Base-by-base conservation (phyloP, 2,113 vertebrate species). In the Salvelinus fontinalis region DNA sequence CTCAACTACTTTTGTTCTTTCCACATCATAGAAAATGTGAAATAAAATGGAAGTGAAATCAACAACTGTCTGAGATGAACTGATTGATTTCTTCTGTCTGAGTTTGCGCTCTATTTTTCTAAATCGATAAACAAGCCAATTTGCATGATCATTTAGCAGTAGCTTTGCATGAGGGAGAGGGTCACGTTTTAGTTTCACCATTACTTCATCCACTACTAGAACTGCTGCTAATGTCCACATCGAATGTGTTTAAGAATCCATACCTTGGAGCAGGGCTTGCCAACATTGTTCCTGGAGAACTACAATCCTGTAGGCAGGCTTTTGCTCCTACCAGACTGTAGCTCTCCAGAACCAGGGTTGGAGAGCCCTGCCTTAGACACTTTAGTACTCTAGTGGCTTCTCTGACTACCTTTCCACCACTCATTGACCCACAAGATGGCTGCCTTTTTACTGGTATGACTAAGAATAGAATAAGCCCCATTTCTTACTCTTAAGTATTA, bases 31-130 rank as follows among this genome's bases (percentile, higher is more conserved):
- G 85, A 88, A 82, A 89, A 90, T 79, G 88, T 89, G 84, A 94
- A 93, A 92, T 88, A 90, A 92, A 92, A 92, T 83, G 86, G 85
- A 93, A 93, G 86, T 94, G 90, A 94, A 94, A 92, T 89, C 86
- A 89, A 89, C 89, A 89, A 89, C 89, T 85, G 57, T 90, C 82
- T 92, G 85, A 93, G 85, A 90, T 31, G 86, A 89, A 89, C 87
- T 88, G 84, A 26, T 72, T 92, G 88, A 90, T 89, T 87, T 86
- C 82, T 90, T 88, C 91, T 90, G 88, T 86, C 85, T 89, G 75
- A 82, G 82, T 92, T 90, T 87, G 85, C 87, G 39, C 39, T 34
- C 16, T 68, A 31, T 39, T 67, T 67, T 31, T 27, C 29, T 39
- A 31, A 31, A 29, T 29, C 22, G 2, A 16, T 26, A 44, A 44